Conservation (phyloP, 2,113 vertebrate genomes). For the human (Homo sapiens) region DNA sequence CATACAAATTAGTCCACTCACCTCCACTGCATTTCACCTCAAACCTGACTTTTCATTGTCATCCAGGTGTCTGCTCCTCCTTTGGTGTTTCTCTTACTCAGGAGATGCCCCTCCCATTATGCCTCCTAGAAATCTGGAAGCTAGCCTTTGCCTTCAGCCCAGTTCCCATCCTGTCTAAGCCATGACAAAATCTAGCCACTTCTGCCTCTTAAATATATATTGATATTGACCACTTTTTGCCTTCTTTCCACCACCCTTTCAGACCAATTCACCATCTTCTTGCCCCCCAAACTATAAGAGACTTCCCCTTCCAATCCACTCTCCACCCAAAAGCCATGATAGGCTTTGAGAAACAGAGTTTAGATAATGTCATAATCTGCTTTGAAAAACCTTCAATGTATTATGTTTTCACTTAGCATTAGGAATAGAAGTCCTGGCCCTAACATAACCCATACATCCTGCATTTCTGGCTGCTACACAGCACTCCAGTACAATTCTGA, state of each 20-base stretch:
- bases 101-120: no score
- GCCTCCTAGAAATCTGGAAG: no score
- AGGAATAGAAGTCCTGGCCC: neutral
- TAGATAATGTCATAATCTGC: neutral
- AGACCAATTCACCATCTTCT: neutral
- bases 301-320: no score
- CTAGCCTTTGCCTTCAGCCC: neutral
- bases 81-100: neutral
- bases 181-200: neutral
- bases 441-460: rapidly evolving
- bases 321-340: neutral
- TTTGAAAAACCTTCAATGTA: neutral
- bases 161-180: neutral
- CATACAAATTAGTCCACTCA: rapidly evolving
- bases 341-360: neutral
- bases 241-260: no score
- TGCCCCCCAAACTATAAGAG: rapidly evolving
- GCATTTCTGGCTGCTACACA: rapidly evolving
- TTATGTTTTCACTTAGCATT: neutral
- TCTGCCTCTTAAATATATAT: neutral
- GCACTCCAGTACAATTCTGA: neutral
- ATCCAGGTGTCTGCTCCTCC: neutral
- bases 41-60: rapidly evolving
- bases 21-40: neutral
- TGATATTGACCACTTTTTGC: neutral